Base-by-base conservation (phyloP, 2,113 vertebrate genomes). In the Silurus asotus region DNA sequence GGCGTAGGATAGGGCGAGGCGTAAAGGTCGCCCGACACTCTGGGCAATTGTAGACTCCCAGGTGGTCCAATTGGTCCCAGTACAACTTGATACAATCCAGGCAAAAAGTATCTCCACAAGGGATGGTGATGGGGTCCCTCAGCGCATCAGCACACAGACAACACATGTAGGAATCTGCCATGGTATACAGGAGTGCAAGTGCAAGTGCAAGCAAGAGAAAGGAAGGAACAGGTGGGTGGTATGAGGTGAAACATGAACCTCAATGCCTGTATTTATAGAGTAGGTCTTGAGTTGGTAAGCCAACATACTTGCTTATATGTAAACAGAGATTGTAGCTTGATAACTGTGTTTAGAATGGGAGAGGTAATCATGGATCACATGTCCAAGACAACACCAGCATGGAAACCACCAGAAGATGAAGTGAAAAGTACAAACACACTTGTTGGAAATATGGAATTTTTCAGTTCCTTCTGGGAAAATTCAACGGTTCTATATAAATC, bases 31-130 rank as follows among this genome's bases (percentile, higher is more conserved):
- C 87, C 1, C 89, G 92, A 85, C 95, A 96, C 87, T 93, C 91
- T 4, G 94, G 94, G 84, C 94, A 96, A 82, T 87, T 93, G 90
- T 95, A 95, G 58, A 95, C 93, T 1, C 94, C 94, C 59, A 92
- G 84, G 88, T 94, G 94, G 89, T 96, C 94, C 3, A 92, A 94
- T 88, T 95, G 96, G 88, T 96, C 96, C 95, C 95, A 96, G 91
- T 95, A 95, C 89, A 92, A 88, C 87, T 94, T 95, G 87, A 96
- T 95, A 88, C 95, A 96, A 85, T 95, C 94, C 79, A 94, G 86
- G 89, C 94, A 96, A 89, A 90, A 96, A 84, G 91, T 94, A 88
- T 96, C 94, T 69, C 94, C 94, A 69, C 95, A 96, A 3, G 94
- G 93, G 70, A 95, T 93, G 82, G 94, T 94, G 87, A 95, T 94